Percentiles rank a stretch among this genome's conserved stretches.
Conservation (phyloP, 2,797 vertebrate species). For the Clarias fuscus region DNA sequence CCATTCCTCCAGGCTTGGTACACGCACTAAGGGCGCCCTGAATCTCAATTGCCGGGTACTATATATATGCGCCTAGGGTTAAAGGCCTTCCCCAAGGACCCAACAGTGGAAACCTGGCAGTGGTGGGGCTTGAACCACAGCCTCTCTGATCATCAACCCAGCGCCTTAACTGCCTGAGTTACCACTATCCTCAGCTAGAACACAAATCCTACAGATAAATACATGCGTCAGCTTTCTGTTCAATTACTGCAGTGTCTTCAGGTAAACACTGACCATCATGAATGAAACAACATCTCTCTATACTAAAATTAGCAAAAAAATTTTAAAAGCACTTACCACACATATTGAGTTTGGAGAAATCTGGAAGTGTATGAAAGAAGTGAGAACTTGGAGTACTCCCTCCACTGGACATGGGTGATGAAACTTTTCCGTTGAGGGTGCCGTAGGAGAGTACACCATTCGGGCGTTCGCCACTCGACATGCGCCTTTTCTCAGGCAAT, state of each 20-base stretch:
- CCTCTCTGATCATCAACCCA: too few species aligned
- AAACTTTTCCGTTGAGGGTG: constrained; percentile 88
- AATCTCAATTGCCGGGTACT: too few species aligned
- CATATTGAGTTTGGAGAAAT: constrained; percentile 95
- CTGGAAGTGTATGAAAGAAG: constrained; percentile 92
- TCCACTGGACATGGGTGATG: constrained; percentile 80
- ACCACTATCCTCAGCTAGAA: too few species aligned
- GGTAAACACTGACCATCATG: neutral
- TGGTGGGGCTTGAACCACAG: too few species aligned
- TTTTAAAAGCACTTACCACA: constrained; percentile 73
- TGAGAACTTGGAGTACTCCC: constrained; percentile 72
- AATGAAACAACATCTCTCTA: neutral
- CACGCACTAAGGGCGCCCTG: too few species aligned
- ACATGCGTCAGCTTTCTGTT: neutral
- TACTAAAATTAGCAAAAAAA: neutral
- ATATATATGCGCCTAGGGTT: too few species aligned
- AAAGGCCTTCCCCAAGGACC: too few species aligned
- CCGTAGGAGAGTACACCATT: constrained; percentile 85
- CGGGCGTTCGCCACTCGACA: constrained; percentile 87
- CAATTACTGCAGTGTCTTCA: neutral
- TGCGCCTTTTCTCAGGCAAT: constrained; percentile 91
- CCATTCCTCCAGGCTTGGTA: too few species aligned
- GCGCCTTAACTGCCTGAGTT: too few species aligned
- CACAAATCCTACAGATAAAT: neutral
- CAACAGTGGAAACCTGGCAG: too few species aligned